Conservation (phyloP, 2,113 vertebrate genomes). For the Scatophagus argus region DNA sequence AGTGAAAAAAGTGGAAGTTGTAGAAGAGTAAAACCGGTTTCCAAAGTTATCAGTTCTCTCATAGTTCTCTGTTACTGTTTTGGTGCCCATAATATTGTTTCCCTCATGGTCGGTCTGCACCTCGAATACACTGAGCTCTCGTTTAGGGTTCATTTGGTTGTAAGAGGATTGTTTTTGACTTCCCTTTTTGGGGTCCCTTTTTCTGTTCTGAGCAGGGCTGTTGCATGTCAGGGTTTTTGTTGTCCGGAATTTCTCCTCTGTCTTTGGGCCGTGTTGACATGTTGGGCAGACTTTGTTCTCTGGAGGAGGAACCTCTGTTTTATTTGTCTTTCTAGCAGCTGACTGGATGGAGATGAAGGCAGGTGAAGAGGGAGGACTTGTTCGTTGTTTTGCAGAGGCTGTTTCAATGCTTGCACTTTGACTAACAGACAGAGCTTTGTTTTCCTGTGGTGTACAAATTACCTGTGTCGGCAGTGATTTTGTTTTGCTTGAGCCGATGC, state of each 20-base stretch:
- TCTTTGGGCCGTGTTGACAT: slow-evolving; percentile 55
- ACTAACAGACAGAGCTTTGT: slow-evolving; percentile 35
- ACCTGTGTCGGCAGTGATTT: slow-evolving; percentile 50
- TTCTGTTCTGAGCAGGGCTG: slow-evolving; percentile 55
- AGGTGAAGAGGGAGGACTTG: slow-evolving; percentile 86
- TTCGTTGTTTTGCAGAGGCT: slow-evolving; percentile 69
- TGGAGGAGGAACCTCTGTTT: slow-evolving; percentile 12
- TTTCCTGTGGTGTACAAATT: slow-evolving; percentile 20
- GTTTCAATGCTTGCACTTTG: slow-evolving; percentile 44
- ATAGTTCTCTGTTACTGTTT: slow-evolving; percentile 85
- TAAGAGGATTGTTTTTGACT: slow-evolving; percentile 35
- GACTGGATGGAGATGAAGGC: slow-evolving; percentile 91
- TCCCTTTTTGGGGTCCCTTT: slow-evolving; percentile 43
- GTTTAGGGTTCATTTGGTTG: slow-evolving; percentile 68
- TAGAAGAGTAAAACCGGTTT: slow-evolving; percentile 85
- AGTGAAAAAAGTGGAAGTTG: slow-evolving; percentile 85
- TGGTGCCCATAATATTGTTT: slow-evolving; percentile 79
- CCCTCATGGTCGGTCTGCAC: slow-evolving; percentile 81
- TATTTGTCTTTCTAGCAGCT: slow-evolving; percentile 83
- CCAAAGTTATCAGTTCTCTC: slow-evolving; percentile 86
- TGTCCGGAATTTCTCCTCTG: slow-evolving; percentile 66
- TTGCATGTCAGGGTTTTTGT: slow-evolving; percentile 69
- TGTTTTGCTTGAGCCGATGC: slow-evolving; percentile 83
- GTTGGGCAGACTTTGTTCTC: slow-evolving; percentile 46
- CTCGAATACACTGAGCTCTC: slow-evolving; percentile 86